A percentile compares a stretch with the other conserved stretches of the same genome.
phyloP scores from a whole-genome alignment of 2,797 vertebrate genomes.

The Simalia tracyae region DNA sequence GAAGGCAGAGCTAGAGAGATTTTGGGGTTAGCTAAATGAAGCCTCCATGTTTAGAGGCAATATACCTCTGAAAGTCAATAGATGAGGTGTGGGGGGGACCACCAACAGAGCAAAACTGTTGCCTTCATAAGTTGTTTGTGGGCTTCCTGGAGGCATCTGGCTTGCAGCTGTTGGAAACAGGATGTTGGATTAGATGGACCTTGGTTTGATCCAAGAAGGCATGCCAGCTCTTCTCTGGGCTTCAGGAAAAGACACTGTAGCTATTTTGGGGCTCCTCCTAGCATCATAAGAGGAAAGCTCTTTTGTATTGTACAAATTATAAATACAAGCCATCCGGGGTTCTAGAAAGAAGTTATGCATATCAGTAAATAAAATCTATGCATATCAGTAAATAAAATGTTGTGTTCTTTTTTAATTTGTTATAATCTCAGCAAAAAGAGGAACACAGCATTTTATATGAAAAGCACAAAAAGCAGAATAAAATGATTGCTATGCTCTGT shows the following conservation, averaged over 20 bases:
- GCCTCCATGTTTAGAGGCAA: slow-evolving; percentile 6
- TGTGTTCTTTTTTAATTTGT: background rate
- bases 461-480: background rate
- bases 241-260: background rate
- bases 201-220: background rate
- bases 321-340: background rate
- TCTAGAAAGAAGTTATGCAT: background rate
- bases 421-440: background rate
- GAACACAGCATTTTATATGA: background rate
- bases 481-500: background rate
- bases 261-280: background rate
- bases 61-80: background rate
- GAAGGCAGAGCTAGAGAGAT: too few species aligned
- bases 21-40: background rate
- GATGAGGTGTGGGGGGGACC: background rate
- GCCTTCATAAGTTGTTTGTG: background rate
- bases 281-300: background rate
- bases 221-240: background rate
- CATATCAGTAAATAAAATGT: background rate
- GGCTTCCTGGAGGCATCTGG: slow-evolving; percentile 9
- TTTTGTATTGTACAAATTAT: background rate
- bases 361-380: background rate
- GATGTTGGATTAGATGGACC: background rate
- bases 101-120: background rate
- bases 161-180: slow-evolving; percentile 11